Evolutionary conservation across 2,113 vertebrate genomes (phyloP).

Genomic region (Egretta garzetta): DNA sequence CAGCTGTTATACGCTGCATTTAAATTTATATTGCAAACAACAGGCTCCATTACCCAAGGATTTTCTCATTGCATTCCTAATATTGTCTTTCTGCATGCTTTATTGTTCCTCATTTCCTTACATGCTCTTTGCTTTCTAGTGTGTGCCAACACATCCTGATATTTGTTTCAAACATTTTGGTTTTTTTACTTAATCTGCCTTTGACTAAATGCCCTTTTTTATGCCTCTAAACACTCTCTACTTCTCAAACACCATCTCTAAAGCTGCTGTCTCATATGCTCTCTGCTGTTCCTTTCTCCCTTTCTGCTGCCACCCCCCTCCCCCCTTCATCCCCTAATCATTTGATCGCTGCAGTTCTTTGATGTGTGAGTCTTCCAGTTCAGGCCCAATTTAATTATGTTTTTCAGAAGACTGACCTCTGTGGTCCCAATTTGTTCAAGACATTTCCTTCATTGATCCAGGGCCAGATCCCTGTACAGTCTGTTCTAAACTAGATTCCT

Average conservation of each 20-base stretch:
- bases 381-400: slow-evolving; percentile 55
- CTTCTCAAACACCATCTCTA: not conserved
- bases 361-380: slow-evolving; percentile 34
- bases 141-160: not conserved
- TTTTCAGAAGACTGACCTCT: slow-evolving; percentile 59
- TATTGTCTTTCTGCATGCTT: slow-evolving; percentile 16
- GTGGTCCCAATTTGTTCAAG: slow-evolving; percentile 59
- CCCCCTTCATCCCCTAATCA: not conserved
- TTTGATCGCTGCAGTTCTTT: slow-evolving; percentile 43
- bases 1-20: slow-evolving; percentile 56
- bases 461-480: not conserved
- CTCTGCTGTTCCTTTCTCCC: not conserved
- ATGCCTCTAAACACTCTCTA: not conserved
- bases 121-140: not conserved
- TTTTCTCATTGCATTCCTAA: slow-evolving; percentile 71
- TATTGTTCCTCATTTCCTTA: slow-evolving; percentile 10
- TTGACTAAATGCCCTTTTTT: not conserved
- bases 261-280: not conserved
- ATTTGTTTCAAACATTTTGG: not conserved
- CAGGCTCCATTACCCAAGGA: slow-evolving; percentile 76
- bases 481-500: slow-evolving; percentile 1
- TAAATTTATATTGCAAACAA: slow-evolving; percentile 80
- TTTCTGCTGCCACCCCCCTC: not conserved
- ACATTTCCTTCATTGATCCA: slow-evolving; percentile 59
- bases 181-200: not conserved